phyloP scores from a whole-genome alignment of 2,888 invertebrate species.

The Griposia aprilina region DNA sequence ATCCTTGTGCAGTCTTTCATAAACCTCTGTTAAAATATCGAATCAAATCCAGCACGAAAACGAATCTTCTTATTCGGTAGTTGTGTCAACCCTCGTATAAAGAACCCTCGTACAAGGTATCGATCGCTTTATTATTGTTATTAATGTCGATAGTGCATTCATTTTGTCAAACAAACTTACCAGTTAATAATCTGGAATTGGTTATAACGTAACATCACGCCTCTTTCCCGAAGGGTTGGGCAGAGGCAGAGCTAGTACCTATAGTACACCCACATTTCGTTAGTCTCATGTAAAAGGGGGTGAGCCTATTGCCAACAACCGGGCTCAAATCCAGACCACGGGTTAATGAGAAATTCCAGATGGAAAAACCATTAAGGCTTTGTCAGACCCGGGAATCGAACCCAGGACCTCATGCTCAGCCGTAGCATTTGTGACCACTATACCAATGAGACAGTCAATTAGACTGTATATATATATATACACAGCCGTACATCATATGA shows the following conservation, averaged over 20 bases:
- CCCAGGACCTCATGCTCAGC: neutral
- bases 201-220: constrained; percentile 1
- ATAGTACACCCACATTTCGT: too few species aligned
- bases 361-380: too few species aligned
- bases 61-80: constrained; percentile 49
- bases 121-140: constrained; percentile 65
- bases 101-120: constrained; percentile 58
- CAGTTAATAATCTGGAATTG: constrained; percentile 46
- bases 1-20: too few species aligned
- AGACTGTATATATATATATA: constrained; percentile 35
- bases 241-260: neutral
- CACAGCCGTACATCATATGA: neutral
- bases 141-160: constrained; percentile 48
- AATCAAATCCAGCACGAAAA: constrained; percentile 11
- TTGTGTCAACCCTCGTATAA: constrained; percentile 52
- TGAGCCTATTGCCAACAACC: too few species aligned
- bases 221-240: neutral
- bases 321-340: too few species aligned
- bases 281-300: too few species aligned
- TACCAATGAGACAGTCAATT: constrained; percentile 16
- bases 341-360: too few species aligned
- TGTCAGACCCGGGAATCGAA: too few species aligned
- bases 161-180: constrained; percentile 47
- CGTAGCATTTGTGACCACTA: neutral
- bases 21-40: neutral